A percentile compares a stretch with the other conserved stretches of the same genome.
Conservation (phyloP, 2,888 invertebrate species). For the Morpho achilles region DNA sequence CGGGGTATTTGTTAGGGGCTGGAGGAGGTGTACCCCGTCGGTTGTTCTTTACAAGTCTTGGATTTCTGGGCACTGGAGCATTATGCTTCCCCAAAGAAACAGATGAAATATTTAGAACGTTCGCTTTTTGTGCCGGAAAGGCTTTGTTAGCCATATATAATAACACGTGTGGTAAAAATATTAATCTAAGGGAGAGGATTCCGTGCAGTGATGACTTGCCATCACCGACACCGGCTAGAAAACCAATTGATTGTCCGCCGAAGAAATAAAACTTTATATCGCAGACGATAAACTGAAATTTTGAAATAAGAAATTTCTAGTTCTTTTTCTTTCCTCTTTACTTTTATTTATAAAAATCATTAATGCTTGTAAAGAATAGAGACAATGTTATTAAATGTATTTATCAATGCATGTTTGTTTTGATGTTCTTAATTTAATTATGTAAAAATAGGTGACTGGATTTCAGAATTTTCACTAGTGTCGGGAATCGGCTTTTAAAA, state of each 20-base stretch:
- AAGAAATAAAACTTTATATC: slow-evolving; percentile 17
- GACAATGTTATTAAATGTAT: too few species aligned
- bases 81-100: slow-evolving; percentile 56
- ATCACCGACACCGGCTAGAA: slow-evolving; percentile 8
- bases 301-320: too few species aligned
- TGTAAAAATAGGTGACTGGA: too few species aligned
- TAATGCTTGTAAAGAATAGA: too few species aligned
- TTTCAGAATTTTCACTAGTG: too few species aligned
- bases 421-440: too few species aligned
- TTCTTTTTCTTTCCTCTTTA: too few species aligned
- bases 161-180: slow-evolving; percentile 30
- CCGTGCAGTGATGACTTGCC: slow-evolving; percentile 47
- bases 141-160: slow-evolving; percentile 35
- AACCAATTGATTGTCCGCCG: slow-evolving; percentile 31
- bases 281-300: too few species aligned
- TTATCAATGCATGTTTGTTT: too few species aligned
- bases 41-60: slow-evolving; percentile 37
- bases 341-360: too few species aligned
- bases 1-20: slow-evolving; percentile 36
- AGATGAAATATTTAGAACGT: slow-evolving; percentile 42
- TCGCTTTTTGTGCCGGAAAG: slow-evolving; percentile 33
- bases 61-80: slow-evolving; percentile 41
- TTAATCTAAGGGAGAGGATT: slow-evolving; percentile 37
- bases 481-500: too few species aligned
- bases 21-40: slow-evolving; percentile 33